These are phyloP conservation scores for Amazonetta brasiliensis DNA, from an alignment of 2,797 vertebrate genomes.

Conservation along the genomic window DNA sequence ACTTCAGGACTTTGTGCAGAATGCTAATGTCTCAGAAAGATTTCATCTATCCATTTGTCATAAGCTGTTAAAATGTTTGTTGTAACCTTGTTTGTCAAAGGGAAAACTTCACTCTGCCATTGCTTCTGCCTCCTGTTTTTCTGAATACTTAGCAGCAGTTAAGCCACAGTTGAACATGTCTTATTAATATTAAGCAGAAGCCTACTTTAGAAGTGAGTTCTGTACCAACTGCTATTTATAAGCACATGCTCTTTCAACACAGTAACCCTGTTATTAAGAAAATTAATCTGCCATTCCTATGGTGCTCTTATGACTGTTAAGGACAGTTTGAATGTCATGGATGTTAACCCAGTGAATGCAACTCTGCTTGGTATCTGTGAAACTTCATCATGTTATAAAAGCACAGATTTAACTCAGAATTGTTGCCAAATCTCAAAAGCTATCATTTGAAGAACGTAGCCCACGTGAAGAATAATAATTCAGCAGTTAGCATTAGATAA, in stretches of 20 bases:
- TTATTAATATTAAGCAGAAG: constrained; percentile 52
- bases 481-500: not conserved
- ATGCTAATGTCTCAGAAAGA: not conserved
- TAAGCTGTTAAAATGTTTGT: not conserved
- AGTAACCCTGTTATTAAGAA: not conserved
- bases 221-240: constrained; percentile 28
- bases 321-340: constrained; percentile 43
- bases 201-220: constrained; percentile 4
- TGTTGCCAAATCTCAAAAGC: constrained; percentile 33
- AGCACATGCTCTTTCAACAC: constrained; percentile 45
- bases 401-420: constrained; percentile 33
- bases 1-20: constrained; percentile 34
- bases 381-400: constrained; percentile 25
- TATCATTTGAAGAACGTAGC: not conserved
- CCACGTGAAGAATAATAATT: not conserved
- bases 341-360: constrained; percentile 38
- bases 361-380: constrained; percentile 9
- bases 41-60: not conserved
- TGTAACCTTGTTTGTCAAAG: constrained; percentile 3
- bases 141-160: not conserved
- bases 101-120: not conserved
- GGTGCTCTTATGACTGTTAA: constrained; percentile 47
- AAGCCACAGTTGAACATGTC: not conserved
- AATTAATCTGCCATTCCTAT: constrained; percentile 10
- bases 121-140: constrained; percentile 14